phyloP scores from a whole-genome alignment of 1,140 invertebrate species.

The Drosophila aff. region DNA sequence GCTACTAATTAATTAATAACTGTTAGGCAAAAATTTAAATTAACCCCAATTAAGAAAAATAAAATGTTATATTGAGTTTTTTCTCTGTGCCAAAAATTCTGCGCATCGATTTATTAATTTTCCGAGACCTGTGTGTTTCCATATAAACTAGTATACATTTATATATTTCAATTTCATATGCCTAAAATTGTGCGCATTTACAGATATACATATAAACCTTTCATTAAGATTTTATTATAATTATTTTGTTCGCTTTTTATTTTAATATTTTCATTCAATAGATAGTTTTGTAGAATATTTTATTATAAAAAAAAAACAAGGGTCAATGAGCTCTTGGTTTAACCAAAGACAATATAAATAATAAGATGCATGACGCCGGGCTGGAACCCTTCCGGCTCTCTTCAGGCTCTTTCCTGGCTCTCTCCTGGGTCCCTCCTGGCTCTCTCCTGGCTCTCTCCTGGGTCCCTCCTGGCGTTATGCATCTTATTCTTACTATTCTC shows the following conservation, averaged over 20 bases:
- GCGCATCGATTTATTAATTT: slow-evolving; percentile 24
- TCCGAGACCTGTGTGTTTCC: slow-evolving; percentile 16
- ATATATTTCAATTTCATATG: slow-evolving; percentile 5
- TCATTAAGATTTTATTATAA: slow-evolving; percentile 1
- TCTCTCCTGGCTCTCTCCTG: too few species aligned
- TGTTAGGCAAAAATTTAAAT: neutral
- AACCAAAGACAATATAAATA: neutral
- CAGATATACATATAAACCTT: slow-evolving; percentile 6
- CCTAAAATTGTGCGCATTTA: slow-evolving; percentile 12
- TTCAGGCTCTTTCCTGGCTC: too few species aligned
- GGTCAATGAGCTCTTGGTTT: neutral
- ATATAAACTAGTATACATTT: slow-evolving; percentile 7
- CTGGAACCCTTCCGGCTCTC: too few species aligned
- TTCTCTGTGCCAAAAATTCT: slow-evolving; percentile 27
- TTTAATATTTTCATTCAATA: slow-evolving; percentile 5
- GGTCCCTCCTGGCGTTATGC: neutral
- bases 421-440: too few species aligned
- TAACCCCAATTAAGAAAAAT: too few species aligned
- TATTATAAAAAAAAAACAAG: neutral
- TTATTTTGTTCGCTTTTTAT: neutral
- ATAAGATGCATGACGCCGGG: neutral
- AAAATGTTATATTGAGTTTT: too few species aligned
- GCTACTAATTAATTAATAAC: neutral
- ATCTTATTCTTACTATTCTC: neutral
- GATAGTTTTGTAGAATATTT: slow-evolving; percentile 5